Conservation (phyloP, 2,113 vertebrate species). For the Muntiacus reevesi region DNA sequence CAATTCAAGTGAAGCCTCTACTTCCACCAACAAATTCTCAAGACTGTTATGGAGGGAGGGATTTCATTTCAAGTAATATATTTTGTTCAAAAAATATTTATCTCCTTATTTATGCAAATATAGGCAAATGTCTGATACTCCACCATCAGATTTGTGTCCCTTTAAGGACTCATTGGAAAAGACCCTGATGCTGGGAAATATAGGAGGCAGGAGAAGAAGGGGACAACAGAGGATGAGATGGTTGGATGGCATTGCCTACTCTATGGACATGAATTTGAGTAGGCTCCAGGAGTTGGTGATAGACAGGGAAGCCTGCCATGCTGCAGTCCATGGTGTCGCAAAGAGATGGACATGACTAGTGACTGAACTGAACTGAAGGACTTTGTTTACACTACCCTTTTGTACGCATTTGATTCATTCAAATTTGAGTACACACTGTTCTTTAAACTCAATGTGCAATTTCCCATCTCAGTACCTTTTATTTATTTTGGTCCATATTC, state of each 20-base stretch:
- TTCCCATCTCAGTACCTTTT: neutral
- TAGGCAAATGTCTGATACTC: neutral
- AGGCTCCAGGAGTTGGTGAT: neutral
- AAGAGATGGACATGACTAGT: neutral
- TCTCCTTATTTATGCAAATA: neutral
- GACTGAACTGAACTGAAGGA: neutral
- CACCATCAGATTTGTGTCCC: neutral
- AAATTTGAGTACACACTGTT: neutral
- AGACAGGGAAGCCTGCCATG: neutral
- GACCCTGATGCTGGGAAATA: neutral
- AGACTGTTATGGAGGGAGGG: neutral
- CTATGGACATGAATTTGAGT: neutral
- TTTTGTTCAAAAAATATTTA: neutral
- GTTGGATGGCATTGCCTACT: neutral
- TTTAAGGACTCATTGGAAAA: neutral
- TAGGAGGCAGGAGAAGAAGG: neutral
- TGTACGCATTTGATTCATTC: neutral
- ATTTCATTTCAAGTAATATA: neutral
- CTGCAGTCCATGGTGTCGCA: neutral
- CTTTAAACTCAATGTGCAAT: neutral
- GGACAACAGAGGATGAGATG: neutral
- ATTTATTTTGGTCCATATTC: neutral
- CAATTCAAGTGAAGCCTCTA: neutral
- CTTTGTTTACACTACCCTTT: neutral
- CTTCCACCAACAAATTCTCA: neutral